Evolutionary conservation across 2,888 invertebrate species (phyloP), one percentile per base, ranked within the genome.

Genomic region (Andrena hattorfiana): DNA sequence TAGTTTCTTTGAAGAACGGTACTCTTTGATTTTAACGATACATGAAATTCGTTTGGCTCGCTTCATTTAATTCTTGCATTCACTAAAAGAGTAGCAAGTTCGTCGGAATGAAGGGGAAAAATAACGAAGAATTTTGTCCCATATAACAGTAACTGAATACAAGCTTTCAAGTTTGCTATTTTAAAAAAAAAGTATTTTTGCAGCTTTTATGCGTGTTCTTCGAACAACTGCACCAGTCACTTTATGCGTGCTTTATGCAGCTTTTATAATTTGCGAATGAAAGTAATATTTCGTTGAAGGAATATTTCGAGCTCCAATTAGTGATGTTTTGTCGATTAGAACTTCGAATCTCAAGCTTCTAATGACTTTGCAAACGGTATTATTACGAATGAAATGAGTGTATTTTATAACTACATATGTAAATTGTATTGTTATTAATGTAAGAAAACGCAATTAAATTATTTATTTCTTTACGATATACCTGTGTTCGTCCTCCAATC

Each of bases 231-330:
- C 51, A 23, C 16, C 32, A 8, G 16, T 48, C 51, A 35, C 16
- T 72, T 16, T 49, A 28, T 73, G 30, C 13, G 6, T 42, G 28
- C 16, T 72, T 16, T 49, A 28, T 73, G 30, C 13, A 13, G 0
- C n/a, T 6, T 10, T 5, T 30, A 90, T 93, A 71, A 88, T 93
- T 42, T 1, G 30, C 20, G 5, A 2, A 73, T 20, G 42, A 28
- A 66, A 13, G n/a, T 63, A 35, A 49, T 48, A 5, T 60, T 32
- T 49, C 7, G 23, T 32, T 28, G 20, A 49, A 60, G 30, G 32
- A 30, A 54, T 51, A 28, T 10, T 49, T 73, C 42, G 10, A 60
- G 13, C 42, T n/a, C 20, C 20, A 30, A 66, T 35, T 23, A 35
- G 10, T 35, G 16, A 48, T 48, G 16, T 48, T 48, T 1, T 48